phyloP scores from a whole-genome alignment of 2,113 vertebrate species.

The Cyanistes caeruleus region DNA sequence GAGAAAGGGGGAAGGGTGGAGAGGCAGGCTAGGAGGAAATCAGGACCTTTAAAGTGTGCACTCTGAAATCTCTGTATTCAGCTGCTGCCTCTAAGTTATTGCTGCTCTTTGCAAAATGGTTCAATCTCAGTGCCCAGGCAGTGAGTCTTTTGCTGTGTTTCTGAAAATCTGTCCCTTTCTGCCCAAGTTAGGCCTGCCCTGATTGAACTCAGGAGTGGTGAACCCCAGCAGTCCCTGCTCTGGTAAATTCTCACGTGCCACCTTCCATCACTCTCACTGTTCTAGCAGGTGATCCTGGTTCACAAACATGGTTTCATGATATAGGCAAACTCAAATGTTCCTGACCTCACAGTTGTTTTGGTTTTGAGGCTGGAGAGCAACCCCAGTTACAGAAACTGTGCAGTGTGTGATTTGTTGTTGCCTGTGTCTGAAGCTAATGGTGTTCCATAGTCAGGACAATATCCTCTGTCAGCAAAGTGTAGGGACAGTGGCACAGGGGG shows the following conservation, averaged over 20 bases:
- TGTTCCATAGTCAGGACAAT: not conserved
- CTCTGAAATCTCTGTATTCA: not conserved
- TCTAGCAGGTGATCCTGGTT: not conserved
- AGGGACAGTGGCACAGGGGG: not conserved
- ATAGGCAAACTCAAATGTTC: not conserved
- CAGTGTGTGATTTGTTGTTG: not conserved
- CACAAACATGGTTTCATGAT: accelerated
- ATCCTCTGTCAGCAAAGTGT: not conserved
- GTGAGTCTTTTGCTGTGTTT: not conserved
- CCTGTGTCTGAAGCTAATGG: accelerated
- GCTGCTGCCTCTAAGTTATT: not conserved
- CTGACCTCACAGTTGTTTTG: not conserved
- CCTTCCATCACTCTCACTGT: accelerated
- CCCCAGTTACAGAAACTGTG: not conserved
- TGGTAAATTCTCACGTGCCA: too few relatives aligned
- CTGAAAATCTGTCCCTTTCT: not conserved
- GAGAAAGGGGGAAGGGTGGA: not conserved
- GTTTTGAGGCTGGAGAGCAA: not conserved
- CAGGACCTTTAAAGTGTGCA: not conserved
- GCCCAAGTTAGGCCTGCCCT: not conserved
- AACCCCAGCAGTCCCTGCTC: not conserved
- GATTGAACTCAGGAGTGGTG: not conserved
- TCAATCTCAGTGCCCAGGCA: not conserved
- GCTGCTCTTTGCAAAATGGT: not conserved
- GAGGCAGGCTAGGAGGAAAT: not conserved